Base-by-base conservation (phyloP, 2,797 vertebrate species). In the Catharus ustulatus region DNA sequence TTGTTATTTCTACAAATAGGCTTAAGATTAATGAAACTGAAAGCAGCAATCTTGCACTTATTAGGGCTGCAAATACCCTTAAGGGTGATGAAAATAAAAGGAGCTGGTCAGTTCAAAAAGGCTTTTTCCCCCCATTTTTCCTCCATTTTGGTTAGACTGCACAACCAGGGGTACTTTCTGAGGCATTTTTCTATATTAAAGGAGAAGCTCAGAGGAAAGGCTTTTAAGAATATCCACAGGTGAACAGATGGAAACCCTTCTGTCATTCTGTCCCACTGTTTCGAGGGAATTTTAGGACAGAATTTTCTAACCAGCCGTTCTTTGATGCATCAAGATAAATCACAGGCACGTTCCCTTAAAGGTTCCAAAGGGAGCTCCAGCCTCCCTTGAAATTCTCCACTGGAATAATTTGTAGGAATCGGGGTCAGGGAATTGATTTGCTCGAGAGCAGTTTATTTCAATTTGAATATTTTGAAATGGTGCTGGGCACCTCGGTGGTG, bases 401-500 rank as follows among this genome's bases (percentile, higher is more conserved):
- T 73, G 36, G 66, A 69, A 78, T 91, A 87, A 84, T 81, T 73
- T 32, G 77, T 66, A 79, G 73, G 82, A 68, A 79, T 75, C 0
- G 0, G 59, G 57, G 73, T 83, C 76, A 79, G 92, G 72, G 81
- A 90, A 96, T 85, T 63, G 86, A 86, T 85, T 91, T 95, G 76
- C 89, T 97, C 18, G 8, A 75, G 63, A 93, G 83, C 45, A 72
- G 62, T 93, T 91, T 75, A 94, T 93, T 96, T 88, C 85, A 61
- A 92, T 91, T 83, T 85, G 89, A 92, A 89, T 96, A 91, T 89
- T 93, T 89, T 69, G 87, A 63, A 84, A 75, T 88, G 14, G 79
- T 51, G 55, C 83, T 86, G 20, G 5, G 52, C 74, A 81, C 83
- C 84, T 63, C 48, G 26, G 85, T 92, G 30, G 61, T 7, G 6